Conservation (phyloP, 1,140 invertebrate genomes). For the Carposina sasakii region DNA sequence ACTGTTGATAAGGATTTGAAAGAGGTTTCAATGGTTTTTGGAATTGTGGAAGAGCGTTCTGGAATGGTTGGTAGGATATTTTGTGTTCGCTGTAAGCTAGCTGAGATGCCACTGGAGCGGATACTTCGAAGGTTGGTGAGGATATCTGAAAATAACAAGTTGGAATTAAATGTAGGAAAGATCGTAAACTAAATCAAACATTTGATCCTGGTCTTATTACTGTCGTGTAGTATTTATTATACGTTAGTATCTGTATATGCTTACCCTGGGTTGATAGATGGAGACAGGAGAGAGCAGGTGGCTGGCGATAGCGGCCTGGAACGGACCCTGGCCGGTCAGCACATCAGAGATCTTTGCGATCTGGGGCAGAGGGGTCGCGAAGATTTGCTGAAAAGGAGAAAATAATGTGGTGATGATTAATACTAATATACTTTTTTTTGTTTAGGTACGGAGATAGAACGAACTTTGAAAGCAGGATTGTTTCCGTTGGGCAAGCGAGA, state of each 20-base stretch:
- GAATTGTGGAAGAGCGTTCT: conserved; percentile 29
- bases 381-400: conserved; percentile 42
- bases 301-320: conserved; percentile 45
- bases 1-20: background rate
- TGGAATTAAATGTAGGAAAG: background rate
- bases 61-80: conserved; percentile 30
- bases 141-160: conserved; percentile 27
- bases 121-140: conserved; percentile 44
- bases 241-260: background rate
- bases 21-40: background rate
- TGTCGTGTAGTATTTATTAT: background rate
- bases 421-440: too few relatives aligned
- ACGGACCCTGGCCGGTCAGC: conserved; percentile 44
- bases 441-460: too few relatives aligned
- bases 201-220: background rate
- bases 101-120: conserved; percentile 46
- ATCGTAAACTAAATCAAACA: background rate
- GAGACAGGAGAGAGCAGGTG: conserved; percentile 52
- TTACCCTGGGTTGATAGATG: conserved; percentile 47
- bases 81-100: conserved; percentile 46
- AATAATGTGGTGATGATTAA: too few relatives aligned
- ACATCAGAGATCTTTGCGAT: conserved; percentile 54
- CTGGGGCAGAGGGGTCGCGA: conserved; percentile 37
- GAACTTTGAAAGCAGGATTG: too few relatives aligned
- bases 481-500: too few relatives aligned